Base-by-base conservation (phyloP, 2,888 invertebrate species). In the Nephrocerus scutellatus region DNA sequence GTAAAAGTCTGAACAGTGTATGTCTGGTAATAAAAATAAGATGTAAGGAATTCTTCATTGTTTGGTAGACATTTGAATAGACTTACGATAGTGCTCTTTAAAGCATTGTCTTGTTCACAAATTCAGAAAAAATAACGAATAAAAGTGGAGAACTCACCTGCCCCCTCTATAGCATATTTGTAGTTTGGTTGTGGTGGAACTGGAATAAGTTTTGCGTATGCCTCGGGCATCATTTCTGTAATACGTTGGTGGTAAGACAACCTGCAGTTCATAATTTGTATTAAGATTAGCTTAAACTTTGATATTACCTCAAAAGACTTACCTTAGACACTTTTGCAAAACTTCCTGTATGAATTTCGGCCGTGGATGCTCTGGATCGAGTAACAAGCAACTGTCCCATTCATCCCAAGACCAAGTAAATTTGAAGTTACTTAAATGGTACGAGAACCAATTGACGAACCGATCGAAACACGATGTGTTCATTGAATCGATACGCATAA, bases 381-480 rank as follows among this genome's bases (percentile, higher is more conserved):
- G 70, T 48, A 82, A 77, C n/a, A 89, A 72, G 56, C 88, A 88
- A 10, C 82, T 80, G 59, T 86, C 85, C 92, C 92, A 92, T 60
- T 92, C 92, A 51, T 91, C 90, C 98, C 98, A 98, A 3, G 91
- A 91, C 97, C 97, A 98, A 36, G 93, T 82, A 66, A 93, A 98
- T 68, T 98, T 96, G 68, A 98, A 98, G 72, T 98, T 98, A 66
- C 96, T 96, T 68, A 98, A 74, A 70, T 98, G 97, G 66, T 97
- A 97, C 1, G 90, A 81, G 69, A 98, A 98, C 98, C 98, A 99
- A 65, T 82, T 84, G 16, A 87, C 88, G 66, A 98, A 93, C 55
- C 96, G 81, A 70, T 98, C 97, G 68, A 97, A 89, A 62, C 95
- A 92, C 3, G 90, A 83, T 1, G 91, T 85, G 64, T 96, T 95